Base-by-base conservation (phyloP, 2,797 vertebrate species). In the Sardinella longiceps region DNA sequence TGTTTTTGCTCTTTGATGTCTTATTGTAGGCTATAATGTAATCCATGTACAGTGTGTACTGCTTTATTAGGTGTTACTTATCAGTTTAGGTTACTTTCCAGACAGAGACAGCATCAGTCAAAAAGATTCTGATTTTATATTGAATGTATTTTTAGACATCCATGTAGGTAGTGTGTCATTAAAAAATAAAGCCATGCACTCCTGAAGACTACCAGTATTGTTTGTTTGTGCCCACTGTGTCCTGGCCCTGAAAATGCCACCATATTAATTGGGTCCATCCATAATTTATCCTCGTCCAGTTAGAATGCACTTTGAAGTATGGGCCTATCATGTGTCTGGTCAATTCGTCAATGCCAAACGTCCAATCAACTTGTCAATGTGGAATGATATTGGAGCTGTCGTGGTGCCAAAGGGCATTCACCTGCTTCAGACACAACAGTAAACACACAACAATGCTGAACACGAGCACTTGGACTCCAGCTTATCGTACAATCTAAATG, bases 221-320 rank as follows among this genome's bases (percentile, higher is more conserved):
- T 74, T 74, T 56, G 53, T 30, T 77, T 63, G 12, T 81, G 83
- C 37, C 50, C 10, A 18, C 6, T 9, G 18, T 4, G 66, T 56
- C 77, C 37, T 46, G 7, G 43, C 66, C 23, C 39, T 45, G 37
- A 30, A 37, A n/a, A 50, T 81, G 28, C 66, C 86, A 48, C 86
- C 14, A 25, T 10, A 14, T 70, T 48, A 86, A 85, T 82, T 28
- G 48, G 81, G 80, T 7, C 2, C 28, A 66, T 89, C 33, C 87
- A 90, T 92, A 91, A 93, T 92, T 92, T 46, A 93, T 89, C 53
- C 4, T 84, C 46, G 48, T 63, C 77, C 88, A 88, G 85, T 87
- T 85, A 86, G 87, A 89, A 88, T 66, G 50, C 80, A 74, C 81
- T 48, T 53, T 87, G 86, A 87, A 90, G 87, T 90, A 83, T 77